Percentiles rank a stretch among this genome's conserved stretches.
Conservation (phyloP, 2,797 vertebrate species). For the Platalea minor region DNA sequence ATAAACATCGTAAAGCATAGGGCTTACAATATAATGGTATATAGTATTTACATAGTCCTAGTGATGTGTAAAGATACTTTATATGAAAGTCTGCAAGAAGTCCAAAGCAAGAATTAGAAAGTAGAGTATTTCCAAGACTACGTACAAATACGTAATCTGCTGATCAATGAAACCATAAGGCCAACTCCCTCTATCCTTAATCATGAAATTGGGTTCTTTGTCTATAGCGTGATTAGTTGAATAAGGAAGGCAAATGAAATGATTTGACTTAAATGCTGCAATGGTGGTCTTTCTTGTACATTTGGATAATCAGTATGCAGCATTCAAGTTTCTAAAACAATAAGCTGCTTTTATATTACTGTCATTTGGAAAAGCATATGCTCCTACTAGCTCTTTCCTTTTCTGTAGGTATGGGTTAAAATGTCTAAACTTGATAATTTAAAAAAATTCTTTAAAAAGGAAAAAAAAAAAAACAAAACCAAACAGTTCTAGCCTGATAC, state of each 20-base stretch:
- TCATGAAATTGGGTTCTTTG: not conserved
- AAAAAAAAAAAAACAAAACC: not conserved
- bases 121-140: not conserved
- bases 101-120: not conserved
- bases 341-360: constrained; percentile 19
- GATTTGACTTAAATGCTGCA: not conserved
- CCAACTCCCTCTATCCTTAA: not conserved
- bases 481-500: not conserved
- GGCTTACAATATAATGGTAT: not conserved
- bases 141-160: not conserved
- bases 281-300: not conserved
- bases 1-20: not conserved
- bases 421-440: constrained; percentile 18
- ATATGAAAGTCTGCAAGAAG: constrained; percentile 8
- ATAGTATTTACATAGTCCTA: not conserved
- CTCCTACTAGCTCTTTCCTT: not conserved
- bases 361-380: not conserved
- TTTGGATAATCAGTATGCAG: constrained; percentile 14
- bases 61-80: not conserved
- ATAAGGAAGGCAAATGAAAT: constrained; percentile 1
- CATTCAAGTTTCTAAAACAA: constrained; percentile 10
- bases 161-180: not conserved
- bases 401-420: constrained; percentile 1
- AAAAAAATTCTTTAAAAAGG: constrained; percentile 10
- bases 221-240: not conserved